Evolutionary conservation across 2,888 invertebrate genomes (phyloP).

Genomic region (Ectobius pallidus): DNA sequence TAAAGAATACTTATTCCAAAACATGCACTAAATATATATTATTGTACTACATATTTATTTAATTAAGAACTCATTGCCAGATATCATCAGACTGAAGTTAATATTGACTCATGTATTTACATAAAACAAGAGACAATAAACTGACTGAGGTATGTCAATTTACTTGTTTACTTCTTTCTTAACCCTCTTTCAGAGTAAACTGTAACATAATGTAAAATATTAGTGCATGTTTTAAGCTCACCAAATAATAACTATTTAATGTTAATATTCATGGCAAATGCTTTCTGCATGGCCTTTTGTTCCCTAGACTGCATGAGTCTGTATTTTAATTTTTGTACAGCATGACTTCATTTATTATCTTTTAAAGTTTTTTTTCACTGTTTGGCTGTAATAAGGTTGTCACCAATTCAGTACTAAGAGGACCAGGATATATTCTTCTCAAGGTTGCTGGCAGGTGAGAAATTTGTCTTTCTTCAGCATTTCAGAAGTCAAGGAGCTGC

Average conservation of each 20-base stretch:
- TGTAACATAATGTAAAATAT: not conserved
- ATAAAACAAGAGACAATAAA: constrained; percentile 22
- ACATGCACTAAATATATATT: not conserved
- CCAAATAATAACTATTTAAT: not conserved
- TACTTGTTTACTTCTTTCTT: constrained; percentile 12
- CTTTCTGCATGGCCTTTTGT: too few relatives aligned
- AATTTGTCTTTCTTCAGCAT: too few relatives aligned
- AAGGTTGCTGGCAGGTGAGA: too few relatives aligned
- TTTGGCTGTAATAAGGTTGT: too few relatives aligned
- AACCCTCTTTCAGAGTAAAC: not conserved
- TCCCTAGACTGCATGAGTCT: too few relatives aligned
- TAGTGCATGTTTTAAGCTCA: constrained; percentile 13
- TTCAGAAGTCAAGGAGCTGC: too few relatives aligned
- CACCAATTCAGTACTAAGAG: too few relatives aligned
- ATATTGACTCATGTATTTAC: not conserved
- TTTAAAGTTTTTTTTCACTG: too few relatives aligned
- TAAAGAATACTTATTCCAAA: not conserved
- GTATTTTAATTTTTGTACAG: too few relatives aligned
- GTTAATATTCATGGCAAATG: constrained; percentile 11
- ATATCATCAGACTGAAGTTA: not conserved
- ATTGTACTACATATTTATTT: not conserved
- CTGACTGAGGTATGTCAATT: not conserved
- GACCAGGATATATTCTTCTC: too few relatives aligned
- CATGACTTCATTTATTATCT: too few relatives aligned
- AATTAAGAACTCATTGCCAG: not conserved